phyloP scores from a whole-genome alignment of 2,797 vertebrate species.

The Selene dorsalis region DNA sequence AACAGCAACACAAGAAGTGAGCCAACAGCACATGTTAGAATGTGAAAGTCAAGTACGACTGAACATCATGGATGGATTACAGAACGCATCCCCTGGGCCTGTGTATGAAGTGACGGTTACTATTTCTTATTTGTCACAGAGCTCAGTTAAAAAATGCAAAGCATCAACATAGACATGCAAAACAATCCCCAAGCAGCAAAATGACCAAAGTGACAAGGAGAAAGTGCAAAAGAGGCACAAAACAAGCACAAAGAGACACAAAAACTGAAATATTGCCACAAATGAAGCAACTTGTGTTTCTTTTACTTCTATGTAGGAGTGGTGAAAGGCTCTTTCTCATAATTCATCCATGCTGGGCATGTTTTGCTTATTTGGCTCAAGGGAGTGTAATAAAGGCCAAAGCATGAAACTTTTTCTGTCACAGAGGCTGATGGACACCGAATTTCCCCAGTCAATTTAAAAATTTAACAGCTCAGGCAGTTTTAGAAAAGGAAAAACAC shows the following conservation, averaged over 20 bases:
- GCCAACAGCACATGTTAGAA: not conserved
- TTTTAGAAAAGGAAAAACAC: conserved; percentile 40
- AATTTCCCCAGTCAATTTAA: conserved; percentile 43
- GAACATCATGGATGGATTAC: not conserved
- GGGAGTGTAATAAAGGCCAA: conserved; percentile 11
- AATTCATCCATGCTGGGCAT: not conserved
- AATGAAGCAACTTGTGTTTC: not conserved
- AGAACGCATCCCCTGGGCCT: not conserved
- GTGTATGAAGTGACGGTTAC: not conserved
- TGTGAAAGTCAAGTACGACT: conserved; percentile 5
- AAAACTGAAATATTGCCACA: not conserved
- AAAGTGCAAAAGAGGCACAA: not conserved
- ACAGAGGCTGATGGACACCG: conserved; percentile 39
- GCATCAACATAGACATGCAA: not conserved
- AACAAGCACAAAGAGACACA: not conserved
- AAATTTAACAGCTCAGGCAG: conserved; percentile 34
- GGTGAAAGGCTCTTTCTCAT: not conserved
- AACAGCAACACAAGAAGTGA: not conserved
- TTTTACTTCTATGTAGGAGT: not conserved
- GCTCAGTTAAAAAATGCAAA: not conserved
- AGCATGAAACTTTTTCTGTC: conserved; percentile 37
- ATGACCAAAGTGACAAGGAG: conserved; percentile 2
- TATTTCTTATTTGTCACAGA: conserved; percentile 9
- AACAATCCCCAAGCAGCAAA: not conserved
- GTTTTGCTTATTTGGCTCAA: not conserved